Evolutionary conservation across 2,113 vertebrate genomes (phyloP).

Genomic region (Balaeniceps rex): DNA sequence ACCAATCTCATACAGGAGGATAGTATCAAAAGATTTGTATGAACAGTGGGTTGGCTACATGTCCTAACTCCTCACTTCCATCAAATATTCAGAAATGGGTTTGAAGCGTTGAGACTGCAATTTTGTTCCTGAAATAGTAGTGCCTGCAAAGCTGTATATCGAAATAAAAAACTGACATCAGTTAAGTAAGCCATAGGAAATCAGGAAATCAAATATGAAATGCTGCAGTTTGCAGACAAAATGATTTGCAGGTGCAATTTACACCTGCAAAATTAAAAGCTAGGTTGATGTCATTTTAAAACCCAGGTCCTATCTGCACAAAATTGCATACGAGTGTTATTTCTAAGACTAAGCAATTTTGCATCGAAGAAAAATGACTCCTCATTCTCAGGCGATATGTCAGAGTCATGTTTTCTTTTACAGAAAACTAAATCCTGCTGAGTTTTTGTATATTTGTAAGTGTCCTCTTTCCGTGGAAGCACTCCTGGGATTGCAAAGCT

Average conservation of each 20-base stretch:
- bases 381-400: neutral
- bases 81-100: neutral
- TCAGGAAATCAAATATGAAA: conserved; percentile 3
- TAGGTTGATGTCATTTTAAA: conserved; percentile 2
- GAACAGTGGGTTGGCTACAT: neutral
- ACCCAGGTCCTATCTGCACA: neutral
- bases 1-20: neutral
- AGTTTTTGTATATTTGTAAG: neutral
- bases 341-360: conserved; percentile 26
- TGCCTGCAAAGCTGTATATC: neutral
- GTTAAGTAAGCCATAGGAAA: neutral
- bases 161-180: neutral
- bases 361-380: conserved; percentile 13
- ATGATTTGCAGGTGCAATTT: conserved; percentile 57
- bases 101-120: neutral
- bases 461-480: neutral
- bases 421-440: neutral
- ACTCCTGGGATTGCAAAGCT: neutral
- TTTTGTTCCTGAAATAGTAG: neutral
- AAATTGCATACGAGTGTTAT: neutral
- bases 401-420: neutral
- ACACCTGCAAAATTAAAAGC: conserved; percentile 54
- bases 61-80: neutral
- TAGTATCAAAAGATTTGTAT: neutral
- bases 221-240: conserved; percentile 4